These are phyloP conservation scores for Lasioglossum leucozonium DNA, from an alignment of 2,888 invertebrate species.

Conservation along the genomic window DNA sequence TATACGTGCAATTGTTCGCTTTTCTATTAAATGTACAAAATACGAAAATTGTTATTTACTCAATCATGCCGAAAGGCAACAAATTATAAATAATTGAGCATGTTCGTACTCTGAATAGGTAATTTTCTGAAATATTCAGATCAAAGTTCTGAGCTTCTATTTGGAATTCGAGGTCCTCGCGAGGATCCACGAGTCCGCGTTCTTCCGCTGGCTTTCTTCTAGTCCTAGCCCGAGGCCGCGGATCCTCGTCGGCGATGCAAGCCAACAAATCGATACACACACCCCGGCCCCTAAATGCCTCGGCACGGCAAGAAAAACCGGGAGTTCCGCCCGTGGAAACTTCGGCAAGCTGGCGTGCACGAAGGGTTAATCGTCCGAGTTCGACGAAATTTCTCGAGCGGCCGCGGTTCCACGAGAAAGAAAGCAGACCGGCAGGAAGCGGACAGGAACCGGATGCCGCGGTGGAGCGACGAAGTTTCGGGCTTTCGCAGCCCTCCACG, in stretches of 20 bases:
- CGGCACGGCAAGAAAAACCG: slow-evolving; percentile 22
- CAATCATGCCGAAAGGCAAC: background rate
- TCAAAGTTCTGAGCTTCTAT: background rate
- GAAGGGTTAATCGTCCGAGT: slow-evolving; percentile 54
- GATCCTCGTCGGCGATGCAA: background rate
- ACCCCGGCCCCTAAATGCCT: background rate
- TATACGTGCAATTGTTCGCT: background rate
- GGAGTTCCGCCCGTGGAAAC: slow-evolving; percentile 5
- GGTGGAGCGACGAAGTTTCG: slow-evolving; percentile 65
- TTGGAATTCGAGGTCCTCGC: background rate
- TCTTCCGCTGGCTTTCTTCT: background rate
- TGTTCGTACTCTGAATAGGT: background rate
- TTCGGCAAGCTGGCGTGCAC: slow-evolving; percentile 18
- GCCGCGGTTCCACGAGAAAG: slow-evolving; percentile 34
- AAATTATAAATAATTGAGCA: background rate
- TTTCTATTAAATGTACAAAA: background rate
- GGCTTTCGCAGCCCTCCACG: slow-evolving; percentile 64
- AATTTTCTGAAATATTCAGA: background rate
- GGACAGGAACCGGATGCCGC: slow-evolving; percentile 56
- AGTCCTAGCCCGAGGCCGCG: background rate
- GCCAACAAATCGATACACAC: slow-evolving; percentile 3
- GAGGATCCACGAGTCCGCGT: background rate
- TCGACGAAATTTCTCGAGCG: slow-evolving; percentile 47
- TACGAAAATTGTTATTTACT: too few relatives aligned
- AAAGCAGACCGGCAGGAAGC: slow-evolving; percentile 49